Evolutionary conservation across 2,797 vertebrate species (phyloP), one percentile per base, ranked within the genome.

Genomic region (Sitta carolinensis): DNA sequence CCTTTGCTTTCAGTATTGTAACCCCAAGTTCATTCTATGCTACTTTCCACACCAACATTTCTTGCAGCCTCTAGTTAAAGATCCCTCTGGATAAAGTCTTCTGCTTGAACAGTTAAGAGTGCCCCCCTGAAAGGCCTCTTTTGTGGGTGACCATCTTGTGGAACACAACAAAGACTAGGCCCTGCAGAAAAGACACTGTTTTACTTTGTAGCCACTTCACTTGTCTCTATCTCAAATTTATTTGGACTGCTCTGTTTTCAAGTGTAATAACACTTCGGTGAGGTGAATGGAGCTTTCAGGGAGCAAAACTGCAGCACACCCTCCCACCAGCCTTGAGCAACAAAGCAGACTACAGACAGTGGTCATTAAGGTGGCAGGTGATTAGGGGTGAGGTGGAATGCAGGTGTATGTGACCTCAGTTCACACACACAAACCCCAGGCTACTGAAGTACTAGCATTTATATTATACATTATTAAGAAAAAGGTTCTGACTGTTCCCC

Each of bases 31-130:
- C 73, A 55, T 75, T 77, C 58, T 79, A 6, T 19, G 18, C 22
- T 43, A 12, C 23, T 76, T 84, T 77, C 62, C 48, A 82, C 36
- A 62, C 25, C 16, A 67, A 19, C 10, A 13, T 93, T 90, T 92
- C 51, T 84, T 92, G 66, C 55, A 84, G 13, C 51, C 82, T 69
- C 62, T 88, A 90, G 81, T 95, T 90, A 90, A 86, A 93, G 54
- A 68, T 59, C 42, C 13, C 4, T 74, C 26, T 91, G 72, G 93
- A 80, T 85, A 87, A 95, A 80, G 38, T 42, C 38, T 51, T 48
- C 55, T 80, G 51, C 68, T 70, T 85, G 82, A 94, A 80, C 42
- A 85, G 70, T 54, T 87, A 64, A 19, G 57, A 87, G 42, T 64
- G 52, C 42, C 30, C 6, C 8, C 80, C 54, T 75, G 68, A 94